Evolutionary conservation across 2,888 invertebrate genomes (phyloP).

Genomic region (Caradrina kadenii): DNA sequence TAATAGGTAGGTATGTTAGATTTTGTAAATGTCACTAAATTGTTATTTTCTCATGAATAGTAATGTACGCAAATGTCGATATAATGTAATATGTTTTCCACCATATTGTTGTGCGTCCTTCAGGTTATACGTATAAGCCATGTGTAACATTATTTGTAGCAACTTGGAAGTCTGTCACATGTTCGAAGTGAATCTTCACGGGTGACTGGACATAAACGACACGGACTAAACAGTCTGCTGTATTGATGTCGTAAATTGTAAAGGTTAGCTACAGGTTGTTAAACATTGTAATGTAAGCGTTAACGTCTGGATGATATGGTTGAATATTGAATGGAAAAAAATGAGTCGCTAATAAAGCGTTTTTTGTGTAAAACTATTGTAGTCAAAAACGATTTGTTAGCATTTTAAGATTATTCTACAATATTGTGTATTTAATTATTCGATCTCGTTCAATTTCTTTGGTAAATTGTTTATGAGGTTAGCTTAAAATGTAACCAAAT

Average conservation of each 20-base stretch:
- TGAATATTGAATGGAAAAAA: too few species aligned
- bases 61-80: too few species aligned
- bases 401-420: too few species aligned
- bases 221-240: background rate
- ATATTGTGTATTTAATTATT: background rate
- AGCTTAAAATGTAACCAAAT: too few species aligned
- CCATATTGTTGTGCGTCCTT: background rate
- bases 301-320: background rate
- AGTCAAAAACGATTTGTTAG: too few species aligned
- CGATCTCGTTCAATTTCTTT: background rate
- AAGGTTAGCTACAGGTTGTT: background rate
- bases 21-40: background rate
- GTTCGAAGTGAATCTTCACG: slow-evolving; percentile 8
- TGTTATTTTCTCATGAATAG: too few species aligned
- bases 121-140: background rate
- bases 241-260: background rate
- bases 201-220: background rate
- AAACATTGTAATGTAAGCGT: background rate
- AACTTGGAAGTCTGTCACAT: slow-evolving; percentile 4
- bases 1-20: background rate
- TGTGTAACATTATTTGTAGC: slow-evolving; percentile 12
- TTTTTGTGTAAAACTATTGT: too few species aligned
- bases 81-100: background rate
- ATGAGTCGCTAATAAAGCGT: too few species aligned
- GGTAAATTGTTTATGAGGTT: too few species aligned